A percentile compares a stretch with the other conserved stretches of the same genome.
Conservation (phyloP, 2,113 vertebrate genomes). For the Hypomesus transpacificus region DNA sequence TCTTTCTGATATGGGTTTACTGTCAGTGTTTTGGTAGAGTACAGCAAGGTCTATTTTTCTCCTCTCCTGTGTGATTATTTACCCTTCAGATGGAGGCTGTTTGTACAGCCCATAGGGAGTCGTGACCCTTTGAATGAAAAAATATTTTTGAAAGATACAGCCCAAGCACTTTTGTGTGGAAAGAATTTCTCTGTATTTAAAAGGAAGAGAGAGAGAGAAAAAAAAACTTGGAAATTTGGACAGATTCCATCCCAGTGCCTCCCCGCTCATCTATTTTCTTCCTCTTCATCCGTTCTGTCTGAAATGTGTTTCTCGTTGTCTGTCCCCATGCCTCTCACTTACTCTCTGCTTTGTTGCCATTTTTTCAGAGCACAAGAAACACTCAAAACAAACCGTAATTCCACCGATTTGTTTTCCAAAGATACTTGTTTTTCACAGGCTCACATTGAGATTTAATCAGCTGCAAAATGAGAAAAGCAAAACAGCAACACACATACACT, state of each 20-base stretch:
- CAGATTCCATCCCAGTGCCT: slow-evolving; percentile 50
- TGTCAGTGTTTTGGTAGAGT: too few relatives aligned
- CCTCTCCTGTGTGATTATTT: slow-evolving; percentile 3
- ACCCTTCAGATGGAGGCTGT: slow-evolving; percentile 27
- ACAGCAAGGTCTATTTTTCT: background rate
- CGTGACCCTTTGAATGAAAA: slow-evolving; percentile 44
- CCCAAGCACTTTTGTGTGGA: slow-evolving; percentile 57
- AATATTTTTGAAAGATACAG: slow-evolving; percentile 47
- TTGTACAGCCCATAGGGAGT: slow-evolving; percentile 37
- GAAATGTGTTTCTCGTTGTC: slow-evolving; percentile 72
- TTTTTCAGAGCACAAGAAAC: slow-evolving; percentile 47
- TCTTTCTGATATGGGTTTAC: too few relatives aligned
- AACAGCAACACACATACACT: slow-evolving; percentile 40
- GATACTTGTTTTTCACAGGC: slow-evolving; percentile 26
- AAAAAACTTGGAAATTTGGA: slow-evolving; percentile 58
- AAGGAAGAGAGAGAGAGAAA: slow-evolving; percentile 27
- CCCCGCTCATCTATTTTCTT: slow-evolving; percentile 2
- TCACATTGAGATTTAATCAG: slow-evolving; percentile 55
- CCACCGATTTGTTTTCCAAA: slow-evolving; percentile 12
- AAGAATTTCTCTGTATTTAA: slow-evolving; percentile 67
- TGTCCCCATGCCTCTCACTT: slow-evolving; percentile 42
- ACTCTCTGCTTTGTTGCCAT: slow-evolving; percentile 53
- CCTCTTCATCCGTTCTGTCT: background rate
- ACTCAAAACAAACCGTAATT: slow-evolving; percentile 50
- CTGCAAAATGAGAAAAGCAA: slow-evolving; percentile 51